Percentiles rank a stretch among this genome's conserved stretches.
Evolutionary conservation across 2,888 invertebrate species (phyloP).

Genomic region (Margaritifera margaritifera): DNA sequence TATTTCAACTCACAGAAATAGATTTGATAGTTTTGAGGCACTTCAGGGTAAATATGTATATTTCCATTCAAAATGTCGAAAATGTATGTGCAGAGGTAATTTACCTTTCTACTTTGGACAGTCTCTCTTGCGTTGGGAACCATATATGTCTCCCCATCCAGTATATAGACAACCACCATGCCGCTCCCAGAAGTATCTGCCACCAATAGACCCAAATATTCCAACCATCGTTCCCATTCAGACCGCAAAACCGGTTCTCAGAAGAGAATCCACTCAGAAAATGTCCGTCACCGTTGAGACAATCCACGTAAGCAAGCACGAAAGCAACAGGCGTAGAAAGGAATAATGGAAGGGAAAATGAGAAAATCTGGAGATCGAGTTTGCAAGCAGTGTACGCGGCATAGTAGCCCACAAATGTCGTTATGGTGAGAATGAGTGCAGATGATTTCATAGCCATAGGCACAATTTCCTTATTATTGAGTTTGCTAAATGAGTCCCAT

Average conservation of each 20-base stretch:
- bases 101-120: slow-evolving; percentile 64
- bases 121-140: slow-evolving; percentile 59
- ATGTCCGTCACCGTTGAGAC: slow-evolving; percentile 7
- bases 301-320: slow-evolving; percentile 25
- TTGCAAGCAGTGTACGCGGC: slow-evolving; percentile 75
- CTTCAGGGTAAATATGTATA: no score
- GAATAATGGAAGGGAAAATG: slow-evolving; percentile 72
- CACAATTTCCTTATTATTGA: slow-evolving; percentile 6
- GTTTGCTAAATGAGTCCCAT: slow-evolving; percentile 13
- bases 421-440: slow-evolving; percentile 33
- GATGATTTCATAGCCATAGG: slow-evolving; percentile 23
- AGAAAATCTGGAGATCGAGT: slow-evolving; percentile 73
- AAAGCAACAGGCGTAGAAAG: slow-evolving; percentile 69
- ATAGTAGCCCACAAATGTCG: slow-evolving; percentile 66
- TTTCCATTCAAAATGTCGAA: background rate
- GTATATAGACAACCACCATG: slow-evolving; percentile 61
- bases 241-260: slow-evolving; percentile 16
- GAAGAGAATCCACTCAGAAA: slow-evolving; percentile 19
- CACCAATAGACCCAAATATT: slow-evolving; percentile 7
- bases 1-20: no score
- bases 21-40: no score
- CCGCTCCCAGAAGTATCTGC: slow-evolving; percentile 26
- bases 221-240: background rate
- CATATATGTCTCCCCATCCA: slow-evolving; percentile 68
- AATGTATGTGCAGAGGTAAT: background rate